Percentiles rank a stretch among this genome's conserved stretches.
Conservation (phyloP, 2,113 vertebrate species). For the Apeltes quadracus region DNA sequence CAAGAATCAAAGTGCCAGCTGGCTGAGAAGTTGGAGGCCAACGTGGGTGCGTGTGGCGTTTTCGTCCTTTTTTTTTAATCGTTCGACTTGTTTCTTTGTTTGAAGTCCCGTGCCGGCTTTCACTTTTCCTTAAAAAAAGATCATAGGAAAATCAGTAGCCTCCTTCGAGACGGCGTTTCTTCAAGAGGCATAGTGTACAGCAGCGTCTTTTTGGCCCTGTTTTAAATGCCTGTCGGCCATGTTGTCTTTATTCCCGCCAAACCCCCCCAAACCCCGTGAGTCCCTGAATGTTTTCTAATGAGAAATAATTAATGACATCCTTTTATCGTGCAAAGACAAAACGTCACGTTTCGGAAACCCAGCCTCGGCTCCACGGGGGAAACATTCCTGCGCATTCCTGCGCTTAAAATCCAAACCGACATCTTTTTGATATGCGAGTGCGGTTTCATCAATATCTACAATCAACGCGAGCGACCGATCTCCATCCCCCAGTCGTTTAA, state of each 20-base stretch:
- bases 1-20: neutral
- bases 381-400: neutral
- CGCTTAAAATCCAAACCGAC: neutral
- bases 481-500: neutral
- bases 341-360: conserved; percentile 17
- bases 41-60: neutral
- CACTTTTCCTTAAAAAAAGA: conserved; percentile 1
- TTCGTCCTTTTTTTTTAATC: conserved; percentile 34
- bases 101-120: conserved; percentile 6
- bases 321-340: conserved; percentile 27
- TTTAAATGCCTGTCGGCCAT: neutral
- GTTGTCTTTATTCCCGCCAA: conserved; percentile 2
- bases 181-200: conserved; percentile 3
- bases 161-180: conserved; percentile 10
- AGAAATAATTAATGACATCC: conserved; percentile 14
- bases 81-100: conserved; percentile 11
- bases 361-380: conserved; percentile 20
- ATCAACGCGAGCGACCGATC: neutral
- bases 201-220: neutral
- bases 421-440: neutral
- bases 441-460: conserved; percentile 3
- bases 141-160: neutral
- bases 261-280: neutral
- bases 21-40: conserved; percentile 8
- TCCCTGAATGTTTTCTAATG: conserved; percentile 14